Conservation (phyloP, 2,888 invertebrate species). For the Yponomeuta sedellus region DNA sequence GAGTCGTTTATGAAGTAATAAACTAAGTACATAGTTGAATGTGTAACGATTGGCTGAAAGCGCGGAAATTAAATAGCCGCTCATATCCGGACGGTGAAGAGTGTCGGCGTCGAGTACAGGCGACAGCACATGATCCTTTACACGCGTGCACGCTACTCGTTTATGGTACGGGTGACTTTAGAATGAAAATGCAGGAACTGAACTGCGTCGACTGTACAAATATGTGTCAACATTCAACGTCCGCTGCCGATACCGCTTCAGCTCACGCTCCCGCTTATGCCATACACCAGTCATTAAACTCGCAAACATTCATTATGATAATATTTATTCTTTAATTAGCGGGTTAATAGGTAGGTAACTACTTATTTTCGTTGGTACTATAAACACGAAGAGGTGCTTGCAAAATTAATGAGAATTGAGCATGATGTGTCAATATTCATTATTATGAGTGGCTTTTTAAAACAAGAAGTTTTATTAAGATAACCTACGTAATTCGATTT, state of each 20-base stretch:
- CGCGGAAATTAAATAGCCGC: slow-evolving; percentile 72
- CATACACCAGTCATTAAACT: slow-evolving; percentile 6
- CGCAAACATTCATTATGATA: not conserved
- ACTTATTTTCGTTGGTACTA: not conserved
- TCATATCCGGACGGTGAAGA: slow-evolving; percentile 59
- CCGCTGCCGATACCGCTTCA: not conserved
- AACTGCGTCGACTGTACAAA: too few relatives aligned
- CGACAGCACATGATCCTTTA: too few relatives aligned
- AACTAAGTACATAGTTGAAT: not conserved
- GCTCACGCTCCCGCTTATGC: slow-evolving; percentile 8
- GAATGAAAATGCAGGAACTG: too few relatives aligned
- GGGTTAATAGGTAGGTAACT: not conserved
- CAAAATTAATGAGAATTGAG: not conserved
- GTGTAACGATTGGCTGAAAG: slow-evolving; percentile 19
- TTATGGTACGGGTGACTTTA: too few relatives aligned
- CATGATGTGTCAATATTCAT: not conserved
- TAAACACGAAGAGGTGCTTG: not conserved
- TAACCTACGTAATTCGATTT: not conserved
- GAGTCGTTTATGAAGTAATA: not conserved
- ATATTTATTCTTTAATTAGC: not conserved
- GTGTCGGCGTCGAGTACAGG: slow-evolving; percentile 28
- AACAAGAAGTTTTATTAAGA: not conserved
- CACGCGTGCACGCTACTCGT: too few relatives aligned
- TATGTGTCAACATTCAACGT: too few relatives aligned
- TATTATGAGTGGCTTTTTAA: not conserved